Evolutionary conservation across 2,797 vertebrate species (phyloP), one percentile per base, ranked within the genome.

Genomic region (Rhinoraja longicauda): DNA sequence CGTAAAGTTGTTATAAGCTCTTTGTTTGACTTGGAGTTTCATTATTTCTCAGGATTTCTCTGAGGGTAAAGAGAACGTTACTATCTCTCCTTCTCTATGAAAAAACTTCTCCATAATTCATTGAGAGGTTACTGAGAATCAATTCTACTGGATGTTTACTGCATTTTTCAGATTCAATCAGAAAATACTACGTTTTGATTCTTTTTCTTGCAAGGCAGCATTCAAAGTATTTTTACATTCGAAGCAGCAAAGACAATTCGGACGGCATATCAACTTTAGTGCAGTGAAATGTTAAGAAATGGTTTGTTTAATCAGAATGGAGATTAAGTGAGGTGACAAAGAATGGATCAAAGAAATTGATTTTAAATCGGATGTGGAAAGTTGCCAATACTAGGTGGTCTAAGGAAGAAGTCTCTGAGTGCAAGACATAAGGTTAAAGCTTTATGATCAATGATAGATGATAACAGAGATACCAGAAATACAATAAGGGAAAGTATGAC

Each of bases 21-120:
- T 88, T 88, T 88, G 62, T 88, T 67, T 88, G n/a, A 88, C 84
- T 67, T 67, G 84, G 64, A 88, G 62, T 88, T 88, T 88, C 67
- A 88, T 88, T 88, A 88, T 88, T 88, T 88, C 64, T 36, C 84
- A 10, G n/a, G n/a, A 32, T 88, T 8, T 88, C 62, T 88, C 64
- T 67, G 17, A 88, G 84, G 59, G 62, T 84, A 67, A n/a, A n/a
- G 59, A 67, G 62, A 88, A 64, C n/a, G 24, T 88, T 67, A 88
- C 62, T 32, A 67, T 88, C 62, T 8, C n/a, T 39, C n/a, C n/a
- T 88, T 88, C 62, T 67, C n/a, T 36, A 36, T 67, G 84, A 36
- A 67, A 67, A 88, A 88, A 67, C 62, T 29, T 86, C 82, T 88
- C 62, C 32, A 67, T 67, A 67, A 88, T 67, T 67, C 84, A 64